Evolutionary conservation across 2,797 vertebrate species (phyloP), one percentile per base, ranked within the genome.

Genomic region (Thaleichthys pacificus): DNA sequence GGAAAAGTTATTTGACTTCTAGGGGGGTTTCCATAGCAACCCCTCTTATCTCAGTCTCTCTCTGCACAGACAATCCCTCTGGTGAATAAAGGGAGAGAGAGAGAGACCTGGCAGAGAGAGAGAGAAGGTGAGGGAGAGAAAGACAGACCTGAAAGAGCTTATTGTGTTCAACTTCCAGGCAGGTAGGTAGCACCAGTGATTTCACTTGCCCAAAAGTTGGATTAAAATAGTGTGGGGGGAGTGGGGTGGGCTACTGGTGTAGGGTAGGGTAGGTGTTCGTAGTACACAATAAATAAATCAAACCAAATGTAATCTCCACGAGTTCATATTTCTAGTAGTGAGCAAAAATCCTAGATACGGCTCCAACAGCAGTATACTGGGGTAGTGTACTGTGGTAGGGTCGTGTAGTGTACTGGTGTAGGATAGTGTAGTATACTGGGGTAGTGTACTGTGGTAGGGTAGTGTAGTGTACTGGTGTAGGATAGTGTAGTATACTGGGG

Each of bases 1-100:
- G 42, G 60, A 68, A 60, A 68, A 70, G 63, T 81, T 86, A 74
- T 89, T 88, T 87, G 84, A 84, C 83, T 89, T 82, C 72, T 68
- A 68, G 74, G 75, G 78, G 68, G 86, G 90, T 91, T 91, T 87
- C 90, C 89, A 92, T 90, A 75, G 89, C 86, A 91, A 90, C 89
- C 80, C 62, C 85, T 86, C 87, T 87, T 81, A 89, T 90, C 84
- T 82, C 49, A 74, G 42, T 47, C 79, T 78, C 81, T 79, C 80
- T 81, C 84, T 76, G 75, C 74, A 68, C 80, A 86, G 84, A 87
- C 80, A 79, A 84, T 89, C 80, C 82, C 79, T 80, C 75, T 68
- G 58, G 74, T 49, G 71, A 88, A 90, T 86, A 91, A 91, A 91
- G 82, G 84, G 82, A 88, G 35, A 82, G 82, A n/a, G 51, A 82